These are phyloP conservation scores for Yponomeuta evonymella DNA, from an alignment of 2,888 invertebrate genomes.

Conservation along the genomic window DNA sequence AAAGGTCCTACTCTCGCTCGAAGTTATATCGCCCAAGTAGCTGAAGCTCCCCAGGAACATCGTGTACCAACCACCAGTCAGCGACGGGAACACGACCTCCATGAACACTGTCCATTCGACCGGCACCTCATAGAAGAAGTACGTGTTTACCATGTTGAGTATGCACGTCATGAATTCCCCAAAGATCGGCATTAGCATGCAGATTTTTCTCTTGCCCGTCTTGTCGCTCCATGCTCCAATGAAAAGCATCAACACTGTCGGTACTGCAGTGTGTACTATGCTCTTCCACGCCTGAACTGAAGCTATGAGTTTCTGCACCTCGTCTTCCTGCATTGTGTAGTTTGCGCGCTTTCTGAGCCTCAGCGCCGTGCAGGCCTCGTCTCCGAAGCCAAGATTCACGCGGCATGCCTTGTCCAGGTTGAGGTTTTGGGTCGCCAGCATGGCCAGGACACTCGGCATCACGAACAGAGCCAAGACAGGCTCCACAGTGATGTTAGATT, in stretches of 20 bases:
- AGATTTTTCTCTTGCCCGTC: conserved; percentile 74
- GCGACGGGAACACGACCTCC: conserved; percentile 69
- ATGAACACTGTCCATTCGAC: conserved; percentile 71
- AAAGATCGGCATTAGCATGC: conserved; percentile 74
- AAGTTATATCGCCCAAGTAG: conserved; percentile 77
- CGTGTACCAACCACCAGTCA: conserved; percentile 75
- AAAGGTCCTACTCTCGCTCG: conserved; percentile 73
- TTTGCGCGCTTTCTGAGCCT: conserved; percentile 81
- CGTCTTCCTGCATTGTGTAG: conserved; percentile 79
- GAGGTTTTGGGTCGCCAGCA: conserved; percentile 87
- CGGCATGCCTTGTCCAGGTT: conserved; percentile 91
- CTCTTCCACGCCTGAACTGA: conserved; percentile 75
- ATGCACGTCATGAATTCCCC: conserved; percentile 72
- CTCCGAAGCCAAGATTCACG: conserved; percentile 83
- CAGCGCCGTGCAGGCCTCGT: conserved; percentile 83
- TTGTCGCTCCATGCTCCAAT: conserved; percentile 80
- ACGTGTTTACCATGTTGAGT: conserved; percentile 71
- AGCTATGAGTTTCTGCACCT: conserved; percentile 77
- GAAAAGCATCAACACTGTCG: conserved; percentile 72
- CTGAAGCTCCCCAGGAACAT: conserved; percentile 77
- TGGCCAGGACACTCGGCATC: conserved; percentile 80
- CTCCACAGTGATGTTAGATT: conserved; percentile 79
- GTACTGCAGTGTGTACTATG: conserved; percentile 70
- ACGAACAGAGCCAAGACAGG: conserved; percentile 80
- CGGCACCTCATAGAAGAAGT: conserved; percentile 71